A percentile compares a stretch with the other conserved stretches of the same genome.
phyloP scores from a whole-genome alignment of 1,140 invertebrate species.

The Eurosta solidaginis region DNA sequence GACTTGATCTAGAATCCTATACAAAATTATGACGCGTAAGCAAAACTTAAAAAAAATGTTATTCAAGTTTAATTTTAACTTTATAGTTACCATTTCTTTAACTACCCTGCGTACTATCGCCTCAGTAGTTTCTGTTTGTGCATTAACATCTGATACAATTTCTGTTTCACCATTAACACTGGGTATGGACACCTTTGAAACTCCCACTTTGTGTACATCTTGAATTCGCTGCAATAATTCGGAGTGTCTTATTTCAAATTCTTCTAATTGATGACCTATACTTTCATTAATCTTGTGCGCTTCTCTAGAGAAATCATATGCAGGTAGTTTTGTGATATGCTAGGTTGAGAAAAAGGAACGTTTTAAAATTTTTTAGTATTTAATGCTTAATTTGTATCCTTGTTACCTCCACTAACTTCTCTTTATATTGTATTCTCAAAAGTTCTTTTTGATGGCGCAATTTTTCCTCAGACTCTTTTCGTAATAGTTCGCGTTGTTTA shows the following conservation, averaged over 20 bases:
- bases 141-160: neutral
- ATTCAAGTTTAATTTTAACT: neutral
- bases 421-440: constrained; percentile 40
- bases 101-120: neutral
- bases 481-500: constrained; percentile 45
- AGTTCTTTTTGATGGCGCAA: constrained; percentile 46
- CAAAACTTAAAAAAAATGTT: neutral
- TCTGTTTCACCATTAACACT: neutral
- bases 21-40: neutral
- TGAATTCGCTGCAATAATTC: constrained; percentile 43
- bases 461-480: constrained; percentile 40
- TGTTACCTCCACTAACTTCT: constrained; percentile 45
- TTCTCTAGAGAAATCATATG: constrained; percentile 38
- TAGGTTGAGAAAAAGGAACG: neutral
- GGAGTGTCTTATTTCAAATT: constrained; percentile 46
- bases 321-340: neutral
- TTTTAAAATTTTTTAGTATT: neutral
- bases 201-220: constrained; percentile 39
- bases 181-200: constrained; percentile 28
- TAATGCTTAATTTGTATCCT: neutral
- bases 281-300: constrained; percentile 43
- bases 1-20: neutral
- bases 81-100: neutral
- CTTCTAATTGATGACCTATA: constrained; percentile 47
- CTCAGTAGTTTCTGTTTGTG: neutral